A percentile compares a stretch with the other conserved stretches of the same genome.
Evolutionary conservation across 2,797 vertebrate species (phyloP).

Genomic region (Trematomus bernacchii): DNA sequence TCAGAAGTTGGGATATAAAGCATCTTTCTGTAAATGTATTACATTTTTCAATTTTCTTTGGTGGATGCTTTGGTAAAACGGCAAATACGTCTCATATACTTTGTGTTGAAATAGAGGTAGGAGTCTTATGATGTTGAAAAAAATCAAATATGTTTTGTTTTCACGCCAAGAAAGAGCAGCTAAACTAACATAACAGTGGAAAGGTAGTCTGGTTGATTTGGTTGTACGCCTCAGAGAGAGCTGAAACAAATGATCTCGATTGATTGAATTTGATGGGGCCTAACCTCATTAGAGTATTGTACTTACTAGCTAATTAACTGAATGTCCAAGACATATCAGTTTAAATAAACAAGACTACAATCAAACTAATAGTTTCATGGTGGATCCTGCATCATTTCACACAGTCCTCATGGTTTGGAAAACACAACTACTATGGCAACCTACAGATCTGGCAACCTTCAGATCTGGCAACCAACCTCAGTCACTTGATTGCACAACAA

Average conservation of each 20-base stretch:
- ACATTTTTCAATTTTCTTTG: neutral
- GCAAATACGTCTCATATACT: neutral
- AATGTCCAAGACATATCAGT: neutral
- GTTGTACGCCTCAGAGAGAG: neutral
- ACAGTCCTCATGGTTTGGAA: too few species aligned
- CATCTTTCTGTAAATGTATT: neutral
- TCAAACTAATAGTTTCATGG: neutral
- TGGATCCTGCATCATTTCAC: neutral
- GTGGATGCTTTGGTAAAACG: neutral
- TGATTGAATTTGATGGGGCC: constrained; percentile 4
- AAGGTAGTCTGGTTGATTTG: neutral
- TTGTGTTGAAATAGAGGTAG: neutral
- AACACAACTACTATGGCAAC: too few species aligned
- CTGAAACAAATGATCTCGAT: neutral
- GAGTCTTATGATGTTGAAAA: neutral
- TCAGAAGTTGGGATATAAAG: neutral
- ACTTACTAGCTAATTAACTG: neutral
- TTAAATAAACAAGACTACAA: neutral
- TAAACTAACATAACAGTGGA: neutral
- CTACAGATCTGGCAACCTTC: too few species aligned
- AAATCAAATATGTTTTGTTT: neutral
- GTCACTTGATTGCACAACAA: neutral
- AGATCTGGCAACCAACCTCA: neutral
- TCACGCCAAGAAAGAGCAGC: neutral
- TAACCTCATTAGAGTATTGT: neutral